Conservation (phyloP, 2,797 vertebrate species). For the Ctenosaura bakeri region DNA sequence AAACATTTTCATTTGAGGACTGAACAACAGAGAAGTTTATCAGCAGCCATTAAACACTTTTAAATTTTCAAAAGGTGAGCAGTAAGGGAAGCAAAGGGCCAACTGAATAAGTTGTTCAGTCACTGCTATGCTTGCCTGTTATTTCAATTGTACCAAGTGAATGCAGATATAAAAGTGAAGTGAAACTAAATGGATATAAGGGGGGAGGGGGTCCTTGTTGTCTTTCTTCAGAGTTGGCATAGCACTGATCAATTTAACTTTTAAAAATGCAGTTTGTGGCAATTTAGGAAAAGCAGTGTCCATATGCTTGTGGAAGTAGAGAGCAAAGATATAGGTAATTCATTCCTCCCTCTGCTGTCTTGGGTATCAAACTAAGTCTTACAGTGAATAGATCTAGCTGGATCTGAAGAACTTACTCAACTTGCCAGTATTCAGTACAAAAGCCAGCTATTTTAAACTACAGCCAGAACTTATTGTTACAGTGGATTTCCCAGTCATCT, state of each 20-base stretch:
- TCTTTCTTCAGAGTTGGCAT: neutral
- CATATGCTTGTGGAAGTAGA: neutral
- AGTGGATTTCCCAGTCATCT: fast-evolving
- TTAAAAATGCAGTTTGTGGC: neutral
- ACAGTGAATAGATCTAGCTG: neutral
- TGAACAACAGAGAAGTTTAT: neutral
- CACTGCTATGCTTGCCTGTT: neutral
- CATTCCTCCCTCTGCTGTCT: neutral
- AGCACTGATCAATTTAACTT: neutral
- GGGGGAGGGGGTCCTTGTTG: neutral
- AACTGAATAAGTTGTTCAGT: neutral
- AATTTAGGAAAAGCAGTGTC: fast-evolving
- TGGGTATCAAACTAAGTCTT: neutral
- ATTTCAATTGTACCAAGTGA: neutral
- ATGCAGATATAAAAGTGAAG: too few relatives aligned
- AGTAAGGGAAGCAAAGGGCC: neutral
- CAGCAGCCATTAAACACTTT: neutral
- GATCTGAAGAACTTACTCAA: neutral
- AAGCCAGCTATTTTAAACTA: neutral
- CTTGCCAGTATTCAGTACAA: neutral
- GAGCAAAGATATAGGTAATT: fast-evolving
- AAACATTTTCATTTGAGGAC: neutral
- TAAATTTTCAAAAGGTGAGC: neutral
- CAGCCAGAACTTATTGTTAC: neutral
- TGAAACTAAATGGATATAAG: neutral